These are phyloP conservation scores for Cnemophilus loriae DNA, from an alignment of 2,113 vertebrate species.

Conservation along the genomic window DNA sequence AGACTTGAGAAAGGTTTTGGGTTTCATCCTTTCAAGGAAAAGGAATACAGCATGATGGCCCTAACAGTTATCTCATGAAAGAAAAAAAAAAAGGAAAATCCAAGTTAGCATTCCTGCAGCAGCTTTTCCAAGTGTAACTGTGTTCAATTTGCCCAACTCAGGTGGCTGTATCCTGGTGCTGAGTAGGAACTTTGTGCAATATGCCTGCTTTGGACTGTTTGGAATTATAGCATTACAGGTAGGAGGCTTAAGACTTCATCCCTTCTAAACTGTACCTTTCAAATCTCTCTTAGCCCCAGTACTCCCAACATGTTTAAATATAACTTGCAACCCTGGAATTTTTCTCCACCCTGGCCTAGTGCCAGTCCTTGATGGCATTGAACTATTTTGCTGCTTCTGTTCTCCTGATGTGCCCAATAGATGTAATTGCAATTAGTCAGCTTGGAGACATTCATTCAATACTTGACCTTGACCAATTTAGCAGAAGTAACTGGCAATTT, in stretches of 20 bases:
- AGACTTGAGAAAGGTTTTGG: neutral
- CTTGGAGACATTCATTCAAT: neutral
- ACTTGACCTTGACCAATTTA: constrained; percentile 25
- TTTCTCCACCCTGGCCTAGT: neutral
- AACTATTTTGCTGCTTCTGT: neutral
- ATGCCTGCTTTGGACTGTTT: constrained; percentile 95
- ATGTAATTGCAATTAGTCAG: constrained; percentile 7
- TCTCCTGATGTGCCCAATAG: neutral
- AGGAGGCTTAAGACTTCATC: constrained; percentile 40
- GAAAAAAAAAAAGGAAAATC: neutral
- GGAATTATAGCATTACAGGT: constrained; percentile 96
- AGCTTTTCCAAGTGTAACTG: neutral
- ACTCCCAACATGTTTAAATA: neutral
- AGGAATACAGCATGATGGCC: neutral
- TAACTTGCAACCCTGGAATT: neutral
- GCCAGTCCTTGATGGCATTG: neutral
- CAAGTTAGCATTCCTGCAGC: neutral
- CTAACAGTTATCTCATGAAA: neutral
- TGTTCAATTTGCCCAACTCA: constrained; percentile 47
- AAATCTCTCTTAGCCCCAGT: neutral
- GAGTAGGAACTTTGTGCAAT: constrained; percentile 97
- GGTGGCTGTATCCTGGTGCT: constrained; percentile 93
- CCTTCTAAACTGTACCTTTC: neutral
- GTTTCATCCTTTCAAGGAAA: neutral
- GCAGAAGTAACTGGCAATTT: neutral